Conservation (phyloP, 2,797 vertebrate genomes). For the Peromyscus eremicus region DNA sequence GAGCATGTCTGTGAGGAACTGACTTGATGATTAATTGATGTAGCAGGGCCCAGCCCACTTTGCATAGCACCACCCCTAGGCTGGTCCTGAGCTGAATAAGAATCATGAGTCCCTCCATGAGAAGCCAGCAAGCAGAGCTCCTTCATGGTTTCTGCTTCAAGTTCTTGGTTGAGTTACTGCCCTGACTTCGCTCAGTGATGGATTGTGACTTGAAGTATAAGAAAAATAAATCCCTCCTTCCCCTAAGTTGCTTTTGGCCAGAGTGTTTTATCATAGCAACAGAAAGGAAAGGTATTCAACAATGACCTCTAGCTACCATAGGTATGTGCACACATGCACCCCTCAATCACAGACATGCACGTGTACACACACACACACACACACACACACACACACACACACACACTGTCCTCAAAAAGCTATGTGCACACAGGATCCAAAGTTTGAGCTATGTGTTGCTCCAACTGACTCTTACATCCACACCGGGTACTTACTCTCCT, state of each 20-base stretch:
- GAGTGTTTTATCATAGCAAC: neutral
- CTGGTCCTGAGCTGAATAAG: neutral
- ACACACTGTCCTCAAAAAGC: neutral
- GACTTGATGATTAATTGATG: neutral
- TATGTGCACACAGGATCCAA: rapidly evolving
- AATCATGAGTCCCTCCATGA: neutral
- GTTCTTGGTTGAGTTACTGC: neutral
- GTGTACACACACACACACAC: neutral
- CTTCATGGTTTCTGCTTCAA: neutral
- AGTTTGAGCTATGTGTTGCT: neutral
- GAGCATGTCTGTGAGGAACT: neutral
- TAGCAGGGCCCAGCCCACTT: neutral
- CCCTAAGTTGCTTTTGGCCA: neutral
- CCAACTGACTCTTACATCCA: neutral
- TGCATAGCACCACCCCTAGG: neutral
- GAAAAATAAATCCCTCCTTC: neutral
- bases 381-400: neutral
- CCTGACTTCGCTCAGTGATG: neutral
- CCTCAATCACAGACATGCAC: too few relatives aligned
- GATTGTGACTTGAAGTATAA: neutral
- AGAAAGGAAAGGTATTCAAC: neutral
- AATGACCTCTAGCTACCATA: neutral
- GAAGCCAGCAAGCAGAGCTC: neutral
- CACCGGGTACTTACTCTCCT: neutral
- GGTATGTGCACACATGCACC: neutral